Percentiles rank a stretch among this genome's conserved stretches.
Conservation (phyloP, 2,797 vertebrate species). For the Typhlichthys eigenmanni region DNA sequence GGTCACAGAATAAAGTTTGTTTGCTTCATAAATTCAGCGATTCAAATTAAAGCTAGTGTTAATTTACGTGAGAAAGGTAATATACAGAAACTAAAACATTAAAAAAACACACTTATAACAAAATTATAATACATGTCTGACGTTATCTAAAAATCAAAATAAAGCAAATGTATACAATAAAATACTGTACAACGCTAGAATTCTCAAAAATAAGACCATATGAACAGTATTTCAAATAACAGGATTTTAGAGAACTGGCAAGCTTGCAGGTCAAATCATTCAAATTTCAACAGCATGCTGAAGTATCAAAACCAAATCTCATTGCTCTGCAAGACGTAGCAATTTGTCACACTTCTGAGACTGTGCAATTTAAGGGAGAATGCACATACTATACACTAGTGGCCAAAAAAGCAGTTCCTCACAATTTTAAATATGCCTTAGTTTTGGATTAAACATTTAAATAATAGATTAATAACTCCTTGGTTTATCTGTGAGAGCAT, state of each 20-base stretch:
- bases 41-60: conserved; percentile 92
- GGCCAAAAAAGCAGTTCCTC: conserved; percentile 70
- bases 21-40: conserved; percentile 75
- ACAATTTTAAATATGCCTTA: conserved; percentile 68
- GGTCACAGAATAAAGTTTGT: conserved; percentile 67
- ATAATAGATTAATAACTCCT: conserved; percentile 42
- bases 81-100: conserved; percentile 88
- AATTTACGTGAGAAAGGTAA: conserved; percentile 87
- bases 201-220: conserved; percentile 67
- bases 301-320: conserved; percentile 73
- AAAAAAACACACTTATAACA: conserved; percentile 78
- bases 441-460: conserved; percentile 61
- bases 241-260: conserved; percentile 70
- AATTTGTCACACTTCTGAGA: conserved; percentile 69
- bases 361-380: conserved; percentile 65
- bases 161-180: conserved; percentile 80
- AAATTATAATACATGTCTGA: conserved; percentile 88
- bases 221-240: conserved; percentile 71
- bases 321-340: conserved; percentile 68
- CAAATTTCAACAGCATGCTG: conserved; percentile 71
- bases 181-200: conserved; percentile 79
- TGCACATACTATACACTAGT: conserved; percentile 68
- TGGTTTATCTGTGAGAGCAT: conserved; percentile 50
- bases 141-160: conserved; percentile 79
- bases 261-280: conserved; percentile 71